Conservation (phyloP, 2,888 invertebrate genomes). For the Hypomecis punctinalis region DNA sequence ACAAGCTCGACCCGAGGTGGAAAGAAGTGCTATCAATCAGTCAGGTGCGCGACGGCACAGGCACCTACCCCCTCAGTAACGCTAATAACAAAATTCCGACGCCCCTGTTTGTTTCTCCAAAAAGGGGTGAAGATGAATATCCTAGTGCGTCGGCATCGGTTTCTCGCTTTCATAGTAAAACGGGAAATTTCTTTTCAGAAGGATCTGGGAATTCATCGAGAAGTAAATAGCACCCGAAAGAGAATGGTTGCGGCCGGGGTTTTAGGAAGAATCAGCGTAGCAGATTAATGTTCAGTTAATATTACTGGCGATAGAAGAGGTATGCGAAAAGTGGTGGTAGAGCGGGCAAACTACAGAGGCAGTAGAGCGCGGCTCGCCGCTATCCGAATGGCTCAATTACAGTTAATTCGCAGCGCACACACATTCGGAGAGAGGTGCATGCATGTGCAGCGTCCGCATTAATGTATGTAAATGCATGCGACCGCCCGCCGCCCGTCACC, state of each 20-base stretch:
- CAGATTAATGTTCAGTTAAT: conserved; percentile 45
- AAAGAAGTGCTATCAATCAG: conserved; percentile 85
- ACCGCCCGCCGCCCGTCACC: conserved; percentile 76
- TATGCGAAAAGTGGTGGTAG: conserved; percentile 50
- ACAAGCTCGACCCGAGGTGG: conserved; percentile 84
- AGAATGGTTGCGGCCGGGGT: conserved; percentile 19
- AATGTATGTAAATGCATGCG: conserved; percentile 85
- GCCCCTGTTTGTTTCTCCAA: conserved; percentile 79
- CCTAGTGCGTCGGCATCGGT: conserved; percentile 64
- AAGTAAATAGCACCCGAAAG: conserved; percentile 29
- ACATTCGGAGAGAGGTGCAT: conserved; percentile 76
- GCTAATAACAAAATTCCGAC: conserved; percentile 85
- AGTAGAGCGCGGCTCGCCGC: conserved; percentile 71
- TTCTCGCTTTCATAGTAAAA: conserved; percentile 58
- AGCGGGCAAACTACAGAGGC: conserved; percentile 65
- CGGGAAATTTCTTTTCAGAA: conserved; percentile 37
- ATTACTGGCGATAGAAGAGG: conserved; percentile 50
- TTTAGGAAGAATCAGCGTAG: conserved; percentile 34
- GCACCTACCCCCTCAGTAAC: conserved; percentile 76
- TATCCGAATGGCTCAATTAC: conserved; percentile 84
- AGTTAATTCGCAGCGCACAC: conserved; percentile 84
- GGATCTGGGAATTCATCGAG: conserved; percentile 38
- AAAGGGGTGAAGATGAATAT: conserved; percentile 83
- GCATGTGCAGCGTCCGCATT: conserved; percentile 79
- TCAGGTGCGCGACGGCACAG: conserved; percentile 81